phyloP scores from a whole-genome alignment of 2,888 invertebrate species.

The Microdon myrmicae region DNA sequence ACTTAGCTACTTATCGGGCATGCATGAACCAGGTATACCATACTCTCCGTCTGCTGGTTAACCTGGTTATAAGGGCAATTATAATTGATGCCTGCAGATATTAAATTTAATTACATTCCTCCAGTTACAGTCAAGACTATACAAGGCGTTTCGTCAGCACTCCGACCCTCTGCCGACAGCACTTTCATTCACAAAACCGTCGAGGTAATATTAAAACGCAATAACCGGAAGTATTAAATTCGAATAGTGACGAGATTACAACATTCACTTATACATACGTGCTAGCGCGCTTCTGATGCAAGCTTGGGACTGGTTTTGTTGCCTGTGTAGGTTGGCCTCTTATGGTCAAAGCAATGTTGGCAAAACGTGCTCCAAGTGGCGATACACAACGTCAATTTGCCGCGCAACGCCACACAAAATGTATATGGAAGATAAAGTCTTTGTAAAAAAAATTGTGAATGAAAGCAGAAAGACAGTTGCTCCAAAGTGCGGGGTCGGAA shows the following conservation, averaged over 20 bases:
- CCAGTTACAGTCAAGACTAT: constrained; percentile 3
- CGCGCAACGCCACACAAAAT: constrained; percentile 9
- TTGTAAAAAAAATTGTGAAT: constrained; percentile 33
- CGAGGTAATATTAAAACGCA: constrained; percentile 25
- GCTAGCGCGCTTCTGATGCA: constrained; percentile 9
- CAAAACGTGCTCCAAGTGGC: constrained; percentile 41
- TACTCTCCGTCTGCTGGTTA: constrained; percentile 18
- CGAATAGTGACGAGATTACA: constrained; percentile 57
- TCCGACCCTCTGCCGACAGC: not conserved
- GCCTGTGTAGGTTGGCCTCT: not conserved
- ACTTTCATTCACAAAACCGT: constrained; percentile 37
- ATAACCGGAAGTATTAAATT: constrained; percentile 60
- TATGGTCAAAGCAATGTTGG: constrained; percentile 27
- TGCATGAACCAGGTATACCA: constrained; percentile 19
- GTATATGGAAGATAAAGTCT: constrained; percentile 22
- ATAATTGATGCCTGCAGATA: constrained; percentile 29
- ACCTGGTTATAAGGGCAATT: constrained; percentile 34
- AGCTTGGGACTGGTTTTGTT: constrained; percentile 13
- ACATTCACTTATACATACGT: constrained; percentile 30
- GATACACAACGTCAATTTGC: constrained; percentile 14
- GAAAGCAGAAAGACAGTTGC: constrained; percentile 21
- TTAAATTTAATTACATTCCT: constrained; percentile 34
- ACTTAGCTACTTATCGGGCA: too few species aligned
- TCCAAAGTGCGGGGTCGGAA: constrained; percentile 12
- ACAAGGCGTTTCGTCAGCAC: not conserved